Evolutionary conservation across 2,113 vertebrate genomes (phyloP), one percentile per base, ranked within the genome.

Genomic region (Balaenoptera acutorostrata): DNA sequence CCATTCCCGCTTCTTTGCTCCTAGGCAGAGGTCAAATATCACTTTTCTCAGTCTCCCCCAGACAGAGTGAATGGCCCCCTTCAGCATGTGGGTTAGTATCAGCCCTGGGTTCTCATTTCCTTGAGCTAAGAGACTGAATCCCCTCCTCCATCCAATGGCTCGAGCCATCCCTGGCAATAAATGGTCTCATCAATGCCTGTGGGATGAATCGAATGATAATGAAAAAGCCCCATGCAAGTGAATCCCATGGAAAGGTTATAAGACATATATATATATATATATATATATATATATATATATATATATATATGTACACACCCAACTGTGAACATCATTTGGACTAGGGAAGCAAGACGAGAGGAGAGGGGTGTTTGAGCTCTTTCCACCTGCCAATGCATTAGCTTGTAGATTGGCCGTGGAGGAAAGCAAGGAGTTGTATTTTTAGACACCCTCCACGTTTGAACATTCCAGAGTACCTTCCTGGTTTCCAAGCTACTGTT

Each of bases 131-230:
- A 93, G n/a, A 13, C 31, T 20, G 31, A n/a, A 17, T 33, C 36
- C 18, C 7, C 57, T 8, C 11, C 5, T 18, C 61, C 33, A 7
- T 1, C 27, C 44, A 49, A 7, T 0, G 0, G 14, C 39, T 36
- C 21, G 21, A 55, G 46, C 1, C 12, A 33, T 11, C 68, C 17
- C 13, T 33, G 44, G 4, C 25, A 31, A 39, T 39, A 39, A 31
- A 11, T 2, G 12, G 12, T 12, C 61, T 92, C 44, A n/a, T 64
- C 44, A 39, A 15, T 7, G 57, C 52, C 52, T 52, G 52, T 52
- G 52, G 77, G 69, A n/a, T 27, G 33, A 71, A 57, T 46, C 15
- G 10, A 33, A 27, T 8, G 3, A 14, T 33, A 59, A 10, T 57
- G 46, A 20, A 83, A 71, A 44, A 44, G 9, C 23, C 31, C 33